A percentile compares a stretch with the other conserved stretches of the same genome.
Conservation (phyloP, 2,888 invertebrate genomes). For the Hydraecia micacea region DNA sequence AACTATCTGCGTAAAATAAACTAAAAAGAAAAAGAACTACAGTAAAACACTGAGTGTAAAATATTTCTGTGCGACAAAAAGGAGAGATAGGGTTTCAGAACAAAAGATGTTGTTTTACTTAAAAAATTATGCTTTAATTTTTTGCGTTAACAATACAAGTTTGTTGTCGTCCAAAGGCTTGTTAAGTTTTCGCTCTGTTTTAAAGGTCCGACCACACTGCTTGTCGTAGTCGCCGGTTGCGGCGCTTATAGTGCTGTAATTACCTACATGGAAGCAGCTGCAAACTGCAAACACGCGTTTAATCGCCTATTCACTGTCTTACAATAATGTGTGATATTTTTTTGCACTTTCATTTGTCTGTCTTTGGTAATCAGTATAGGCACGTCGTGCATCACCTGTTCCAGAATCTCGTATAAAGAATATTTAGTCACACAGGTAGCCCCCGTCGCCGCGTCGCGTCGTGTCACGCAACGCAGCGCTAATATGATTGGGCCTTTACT, state of each 20-base stretch:
- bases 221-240: not conserved
- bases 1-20: slow-evolving; percentile 17
- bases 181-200: slow-evolving; percentile 1
- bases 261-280: not conserved
- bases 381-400: not conserved
- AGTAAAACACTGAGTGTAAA: slow-evolving; percentile 29
- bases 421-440: slow-evolving; percentile 20
- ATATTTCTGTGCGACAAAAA: slow-evolving; percentile 36
- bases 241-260: not conserved
- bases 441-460: not conserved
- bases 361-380: not conserved
- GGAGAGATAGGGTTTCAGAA: slow-evolving; percentile 18
- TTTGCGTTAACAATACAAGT: slow-evolving; percentile 20
- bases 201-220: slow-evolving; percentile 14
- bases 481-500: slow-evolving; percentile 39
- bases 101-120: slow-evolving; percentile 11
- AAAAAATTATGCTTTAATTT: slow-evolving; percentile 20
- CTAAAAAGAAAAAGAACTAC: slow-evolving; percentile 16
- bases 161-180: slow-evolving; percentile 26
- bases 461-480: slow-evolving; percentile 6
- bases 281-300: no score
- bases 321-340: not conserved
- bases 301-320: not conserved
- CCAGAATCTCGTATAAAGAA: slow-evolving; percentile 9
- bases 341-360: not conserved